phyloP scores from a whole-genome alignment of 2,888 invertebrate species.

The Blomia tropicalis region DNA sequence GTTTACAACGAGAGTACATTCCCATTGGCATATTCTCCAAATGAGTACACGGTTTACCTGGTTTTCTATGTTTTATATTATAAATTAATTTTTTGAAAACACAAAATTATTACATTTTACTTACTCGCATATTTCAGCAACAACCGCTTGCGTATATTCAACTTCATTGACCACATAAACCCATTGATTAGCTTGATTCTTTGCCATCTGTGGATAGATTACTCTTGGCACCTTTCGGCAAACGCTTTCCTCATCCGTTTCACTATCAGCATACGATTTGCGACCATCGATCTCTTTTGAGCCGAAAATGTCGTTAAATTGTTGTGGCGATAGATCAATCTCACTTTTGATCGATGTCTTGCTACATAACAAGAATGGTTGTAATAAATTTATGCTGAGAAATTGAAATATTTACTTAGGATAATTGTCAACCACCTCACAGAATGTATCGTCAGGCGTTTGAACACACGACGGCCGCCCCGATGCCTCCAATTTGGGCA shows the following conservation, averaged over 20 bases:
- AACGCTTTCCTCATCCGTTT: conserved; percentile 27
- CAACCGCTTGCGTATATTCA: conserved; percentile 29
- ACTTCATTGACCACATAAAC: conserved; percentile 30
- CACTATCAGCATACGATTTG: conserved; percentile 26
- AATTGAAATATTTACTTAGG: conserved; percentile 26
- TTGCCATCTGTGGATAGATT: conserved; percentile 29
- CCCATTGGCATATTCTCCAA: conserved; percentile 40
- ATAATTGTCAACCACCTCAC: conserved; percentile 28
- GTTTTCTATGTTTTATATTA: conserved; percentile 26
- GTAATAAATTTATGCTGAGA: background rate
- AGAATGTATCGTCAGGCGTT: conserved; percentile 26
- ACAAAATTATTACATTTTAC: conserved; percentile 1
- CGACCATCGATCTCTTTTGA: conserved; percentile 27
- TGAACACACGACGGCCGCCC: conserved; percentile 22
- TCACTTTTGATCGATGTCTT: conserved; percentile 8
- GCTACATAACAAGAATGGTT: background rate
- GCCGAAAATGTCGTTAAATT: conserved; percentile 29
- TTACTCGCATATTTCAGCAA: conserved; percentile 30
- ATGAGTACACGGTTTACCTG: conserved; percentile 39
- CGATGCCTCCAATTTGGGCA: conserved; percentile 15
- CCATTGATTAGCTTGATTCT: conserved; percentile 30
- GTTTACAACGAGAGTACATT: conserved; percentile 43
- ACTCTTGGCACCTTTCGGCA: conserved; percentile 26
- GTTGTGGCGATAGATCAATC: conserved; percentile 18
- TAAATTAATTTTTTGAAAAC: background rate